Evolutionary conservation across 2,888 invertebrate species (phyloP), one percentile per base, ranked within the genome.

Genomic region (Aproaerema taeniolella): DNA sequence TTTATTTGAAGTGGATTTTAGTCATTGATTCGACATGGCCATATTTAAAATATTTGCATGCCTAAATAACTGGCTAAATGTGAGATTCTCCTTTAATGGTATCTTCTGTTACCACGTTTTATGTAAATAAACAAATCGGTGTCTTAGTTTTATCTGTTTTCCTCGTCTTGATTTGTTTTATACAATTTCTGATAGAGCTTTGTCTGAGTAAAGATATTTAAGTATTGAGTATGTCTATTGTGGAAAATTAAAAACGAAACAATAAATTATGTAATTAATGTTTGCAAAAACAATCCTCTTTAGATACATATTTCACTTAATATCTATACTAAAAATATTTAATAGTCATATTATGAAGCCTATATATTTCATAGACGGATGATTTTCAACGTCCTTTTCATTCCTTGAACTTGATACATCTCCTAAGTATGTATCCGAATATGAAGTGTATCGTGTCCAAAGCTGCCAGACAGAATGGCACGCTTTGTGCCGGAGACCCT

Each of bases 401-500:
- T 20, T 20, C 4, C 20, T n/a, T 26, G 3, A 5, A 9, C 2
- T 26, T n/a, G n/a, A 26, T 26, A n/a, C 6, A 26, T 26, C 26
- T 5, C 8, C n/a, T 6, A n/a, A n/a, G n/a, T 26, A 9, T 26
- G 26, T 3, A 9, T 9, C 6, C n/a, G 8, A 20, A 20, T 31
- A 7, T 3, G n/a, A 6, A 31, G 31, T 14, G 32, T 17, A 17
- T n/a, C 2, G 24, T 33, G 8, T 26, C 15, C 28, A 28, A 15
- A 9, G 35, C 31, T 58, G 58, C 60, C 62, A 63, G 61, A 55
- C 61, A 61, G 65, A 65, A 67, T 67, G 74, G 77, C 64, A 68
- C 59, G 74, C 69, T 79, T 79, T 79, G 76, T 73, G 52, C 58
- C 53, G 52, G 47, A 45, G 49, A 50, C n/a, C n/a, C 46, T 45